Base-by-base conservation (phyloP, 1,140 invertebrate genomes). In the Brachionus manjavacas region DNA sequence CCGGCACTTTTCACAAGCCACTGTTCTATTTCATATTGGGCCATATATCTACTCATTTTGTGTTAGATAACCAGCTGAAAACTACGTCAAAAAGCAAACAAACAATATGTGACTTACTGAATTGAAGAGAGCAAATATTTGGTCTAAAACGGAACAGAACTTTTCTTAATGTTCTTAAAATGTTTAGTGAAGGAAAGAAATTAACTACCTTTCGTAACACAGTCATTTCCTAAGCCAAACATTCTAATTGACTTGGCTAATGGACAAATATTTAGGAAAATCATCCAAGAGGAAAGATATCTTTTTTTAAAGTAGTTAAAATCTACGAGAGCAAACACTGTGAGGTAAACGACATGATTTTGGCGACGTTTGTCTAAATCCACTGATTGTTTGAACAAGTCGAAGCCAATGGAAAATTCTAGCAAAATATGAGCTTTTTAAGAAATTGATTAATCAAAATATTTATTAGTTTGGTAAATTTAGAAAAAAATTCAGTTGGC, bases 1-100 rank as follows among this genome's bases (percentile, higher is more conserved):
- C 72, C 72, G 72, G 72, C 25, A 76, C 72, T 76, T 76, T 76
- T 76, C 72, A 49, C 72, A 76, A 49, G 12, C 14, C 16, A 76
- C 23, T 49, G 41, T 46, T 49, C 72, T 23, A 28, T 49, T 76
- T 49, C 20, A 11, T 41, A 74, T 74, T 46, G 12, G 43, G 2
- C 14, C 35, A 52, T 41, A 74, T 74, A 74, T 39, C 31, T 72
- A 72, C 68, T 72, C 68, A 72, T 16, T 43, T 72, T 72, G 31
- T 72, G 68, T 20, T 72, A 72, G 68, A 72, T 39, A 72, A 43
- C 31, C 39, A 68, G 25, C 66, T 68, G 20, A 66, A 31, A 12
- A 16, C 39, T 68, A 68, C 66, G 66, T 31, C 28, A 68, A 68
- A 68, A 31, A n/a, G 28, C 66, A 68, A 31, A 68, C 31, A 68